Evolutionary conservation across 37 sponge, comb jelly and placozoan genomes (phyloP).

Genomic region (Lycopodina hypogea): DNA sequence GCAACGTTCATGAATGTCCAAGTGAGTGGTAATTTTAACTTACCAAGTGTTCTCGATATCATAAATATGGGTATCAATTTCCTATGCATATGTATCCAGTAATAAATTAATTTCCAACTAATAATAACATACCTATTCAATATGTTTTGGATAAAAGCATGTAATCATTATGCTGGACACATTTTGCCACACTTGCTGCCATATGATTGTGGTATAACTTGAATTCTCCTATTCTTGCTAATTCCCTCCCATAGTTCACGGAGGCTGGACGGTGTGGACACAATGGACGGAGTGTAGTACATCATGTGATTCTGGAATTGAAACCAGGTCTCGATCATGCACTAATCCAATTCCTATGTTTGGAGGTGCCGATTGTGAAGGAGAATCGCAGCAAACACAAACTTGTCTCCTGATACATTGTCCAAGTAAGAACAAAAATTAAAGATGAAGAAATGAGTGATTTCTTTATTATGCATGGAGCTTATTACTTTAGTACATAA

Average conservation of each 20-base stretch:
- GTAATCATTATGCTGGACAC: no score
- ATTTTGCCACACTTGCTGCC: no score
- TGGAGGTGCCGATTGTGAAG: constrained; percentile 60
- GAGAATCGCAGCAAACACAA: constrained; percentile 11
- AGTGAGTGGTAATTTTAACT: constrained; percentile 14
- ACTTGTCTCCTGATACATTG: constrained; percentile 47
- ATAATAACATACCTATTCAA: no score
- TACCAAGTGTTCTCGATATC: no score
- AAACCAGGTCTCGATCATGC: constrained; percentile 30
- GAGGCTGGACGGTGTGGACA: constrained; percentile 61
- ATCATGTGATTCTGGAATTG: constrained; percentile 58
- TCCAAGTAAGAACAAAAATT: constrained; percentile 49
- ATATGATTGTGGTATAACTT: no score
- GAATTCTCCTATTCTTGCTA: no score
- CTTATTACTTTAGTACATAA: not conserved
- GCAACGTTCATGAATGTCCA: constrained; percentile 56
- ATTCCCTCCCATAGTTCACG: constrained; percentile 54
- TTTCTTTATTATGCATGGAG: not conserved
- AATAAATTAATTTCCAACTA: no score
- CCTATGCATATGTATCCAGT: no score
- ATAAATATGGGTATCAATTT: no score
- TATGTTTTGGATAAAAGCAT: no score
- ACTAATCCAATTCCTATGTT: constrained; percentile 45
- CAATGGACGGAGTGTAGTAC: constrained; percentile 58
- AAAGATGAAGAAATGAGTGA: not conserved